A percentile compares a stretch with the other conserved stretches of the same genome.
Conservation (phyloP, 2,113 vertebrate genomes). For the Polypterus bichir region DNA sequence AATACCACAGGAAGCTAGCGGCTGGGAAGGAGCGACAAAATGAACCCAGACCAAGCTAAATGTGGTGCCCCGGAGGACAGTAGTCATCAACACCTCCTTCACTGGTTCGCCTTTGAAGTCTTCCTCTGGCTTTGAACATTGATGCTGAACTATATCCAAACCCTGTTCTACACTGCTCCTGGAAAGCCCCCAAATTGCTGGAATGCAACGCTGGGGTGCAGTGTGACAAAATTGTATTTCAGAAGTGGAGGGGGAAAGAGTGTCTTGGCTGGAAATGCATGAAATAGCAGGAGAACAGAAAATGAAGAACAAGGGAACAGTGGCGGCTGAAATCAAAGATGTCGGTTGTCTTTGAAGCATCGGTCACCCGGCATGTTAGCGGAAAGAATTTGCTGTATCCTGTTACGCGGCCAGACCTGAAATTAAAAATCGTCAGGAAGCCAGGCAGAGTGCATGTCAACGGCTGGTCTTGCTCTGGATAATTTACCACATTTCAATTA, state of each 20-base stretch:
- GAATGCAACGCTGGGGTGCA: slow-evolving; percentile 36
- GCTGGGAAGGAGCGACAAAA: slow-evolving; percentile 4
- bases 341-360: not conserved
- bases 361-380: not conserved
- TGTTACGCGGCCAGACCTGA: not conserved
- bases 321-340: too few relatives aligned
- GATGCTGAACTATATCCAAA: slow-evolving; percentile 38
- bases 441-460: not conserved
- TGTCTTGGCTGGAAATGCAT: too few relatives aligned
- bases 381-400: not conserved
- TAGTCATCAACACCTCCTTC: slow-evolving; percentile 54
- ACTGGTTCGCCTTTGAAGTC: slow-evolving; percentile 43
- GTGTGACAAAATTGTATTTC: too few relatives aligned
- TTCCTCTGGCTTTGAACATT: slow-evolving; percentile 40
- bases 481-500: not conserved
- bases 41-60: slow-evolving; percentile 35
- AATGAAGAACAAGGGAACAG: too few relatives aligned
- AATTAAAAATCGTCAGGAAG: not conserved
- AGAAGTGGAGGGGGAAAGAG: too few relatives aligned
- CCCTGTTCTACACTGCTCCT: slow-evolving; percentile 15
- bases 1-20: slow-evolving; percentile 3
- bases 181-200: slow-evolving; percentile 50
- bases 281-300: too few relatives aligned
- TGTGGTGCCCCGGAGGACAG: slow-evolving; percentile 41
- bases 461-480: not conserved